Percentiles rank a stretch among this genome's conserved stretches.
Evolutionary conservation across 37 sponge, comb jelly and placozoan species (phyloP).

Genomic region (Diacarnus erythraeanus): DNA sequence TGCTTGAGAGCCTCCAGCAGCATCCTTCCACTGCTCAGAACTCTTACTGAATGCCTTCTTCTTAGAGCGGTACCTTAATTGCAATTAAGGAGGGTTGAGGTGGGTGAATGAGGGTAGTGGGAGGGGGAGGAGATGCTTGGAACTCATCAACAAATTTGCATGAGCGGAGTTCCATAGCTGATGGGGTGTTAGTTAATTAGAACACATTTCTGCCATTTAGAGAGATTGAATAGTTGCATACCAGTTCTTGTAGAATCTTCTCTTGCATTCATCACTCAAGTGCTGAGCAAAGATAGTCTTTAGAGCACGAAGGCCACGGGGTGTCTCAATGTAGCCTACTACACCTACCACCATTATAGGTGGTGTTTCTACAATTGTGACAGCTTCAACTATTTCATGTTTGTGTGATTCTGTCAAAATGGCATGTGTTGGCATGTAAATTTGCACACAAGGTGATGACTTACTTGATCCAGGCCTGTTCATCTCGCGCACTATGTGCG

Average conservation of each 20-base stretch:
- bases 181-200: too few species aligned
- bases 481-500: constrained; percentile 93
- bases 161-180: constrained; percentile 89
- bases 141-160: constrained; percentile 80
- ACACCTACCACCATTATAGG: constrained; percentile 96
- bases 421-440: not conserved
- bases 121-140: constrained; percentile 13
- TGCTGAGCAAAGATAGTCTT: constrained; percentile 98
- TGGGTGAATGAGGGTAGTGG: not conserved
- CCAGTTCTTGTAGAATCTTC: constrained; percentile 99
- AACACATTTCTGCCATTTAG: too few species aligned
- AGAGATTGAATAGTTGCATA: constrained; percentile 38
- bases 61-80: constrained; percentile 89
- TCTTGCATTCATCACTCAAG: constrained; percentile 93
- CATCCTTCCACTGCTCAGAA: constrained; percentile 78
- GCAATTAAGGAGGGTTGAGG: not conserved
- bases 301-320: constrained; percentile 90
- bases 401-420: constrained; percentile 77
- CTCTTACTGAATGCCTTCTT: constrained; percentile 92
- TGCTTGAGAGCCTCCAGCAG: constrained; percentile 69
- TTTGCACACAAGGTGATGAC: too few species aligned
- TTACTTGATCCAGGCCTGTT: constrained; percentile 95
- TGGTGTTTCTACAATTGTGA: constrained; percentile 97
- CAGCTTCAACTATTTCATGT: constrained; percentile 97
- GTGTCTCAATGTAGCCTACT: constrained; percentile 98